phyloP scores from a whole-genome alignment of 2,113 vertebrate species.

The Charina bottae region DNA sequence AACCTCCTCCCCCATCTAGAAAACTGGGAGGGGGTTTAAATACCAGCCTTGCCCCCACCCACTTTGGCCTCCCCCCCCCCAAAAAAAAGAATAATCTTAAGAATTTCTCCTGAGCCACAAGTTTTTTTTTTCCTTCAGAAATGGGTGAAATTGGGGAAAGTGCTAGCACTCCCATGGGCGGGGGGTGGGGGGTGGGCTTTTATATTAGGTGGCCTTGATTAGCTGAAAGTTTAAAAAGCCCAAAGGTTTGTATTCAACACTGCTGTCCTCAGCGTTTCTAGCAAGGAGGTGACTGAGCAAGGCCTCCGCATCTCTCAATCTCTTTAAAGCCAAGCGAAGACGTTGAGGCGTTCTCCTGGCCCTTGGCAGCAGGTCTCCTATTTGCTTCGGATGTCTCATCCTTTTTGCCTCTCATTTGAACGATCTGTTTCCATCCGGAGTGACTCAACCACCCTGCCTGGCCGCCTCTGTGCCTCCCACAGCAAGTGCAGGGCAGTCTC shows the following conservation, averaged over 20 bases:
- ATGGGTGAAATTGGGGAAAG: too few species aligned
- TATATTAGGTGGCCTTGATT: not conserved
- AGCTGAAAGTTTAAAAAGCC: not conserved
- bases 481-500: accelerated
- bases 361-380: not conserved
- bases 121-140: not conserved
- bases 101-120: not conserved
- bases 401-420: constrained; percentile 2
- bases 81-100: not conserved
- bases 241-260: not conserved
- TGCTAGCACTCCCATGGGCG: not conserved
- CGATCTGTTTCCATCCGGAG: constrained; percentile 12
- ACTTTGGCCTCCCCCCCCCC: not conserved
- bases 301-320: too few species aligned
- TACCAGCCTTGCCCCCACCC: not conserved
- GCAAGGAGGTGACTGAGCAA: not conserved
- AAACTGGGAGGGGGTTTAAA: not conserved
- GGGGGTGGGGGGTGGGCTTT: not conserved
- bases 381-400: not conserved
- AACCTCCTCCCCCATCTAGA: not conserved
- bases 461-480: not conserved
- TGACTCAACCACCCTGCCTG: not conserved
- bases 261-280: not conserved
- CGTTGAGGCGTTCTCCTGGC: not conserved
- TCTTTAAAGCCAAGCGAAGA: not conserved